Conservation (phyloP, 2,888 invertebrate genomes). For the Melieria omissa region DNA sequence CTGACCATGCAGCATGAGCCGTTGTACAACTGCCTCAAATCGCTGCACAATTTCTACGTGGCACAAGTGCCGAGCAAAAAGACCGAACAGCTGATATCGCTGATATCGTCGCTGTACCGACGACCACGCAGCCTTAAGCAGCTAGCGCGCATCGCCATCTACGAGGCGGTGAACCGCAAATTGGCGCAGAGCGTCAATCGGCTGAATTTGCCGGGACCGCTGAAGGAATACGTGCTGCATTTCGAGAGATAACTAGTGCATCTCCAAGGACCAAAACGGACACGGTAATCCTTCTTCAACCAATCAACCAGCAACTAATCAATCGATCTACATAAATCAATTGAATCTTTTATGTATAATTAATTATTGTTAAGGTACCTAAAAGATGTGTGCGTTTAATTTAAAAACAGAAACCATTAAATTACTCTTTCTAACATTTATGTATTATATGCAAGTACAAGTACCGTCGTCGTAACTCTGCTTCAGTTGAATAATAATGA, state of each 20-base stretch:
- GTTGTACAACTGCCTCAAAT: conserved; percentile 76
- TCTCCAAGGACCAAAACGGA: conserved; percentile 13
- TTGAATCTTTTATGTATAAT: conserved; percentile 15
- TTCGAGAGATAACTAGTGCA: conserved; percentile 69
- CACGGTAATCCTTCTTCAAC: not conserved
- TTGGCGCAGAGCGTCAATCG: conserved; percentile 75
- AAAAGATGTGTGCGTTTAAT: too few relatives aligned
- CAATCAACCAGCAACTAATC: conserved; percentile 10
- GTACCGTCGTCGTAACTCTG: too few relatives aligned
- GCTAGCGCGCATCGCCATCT: conserved; percentile 76
- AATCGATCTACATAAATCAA: conserved; percentile 30
- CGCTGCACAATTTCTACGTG: conserved; percentile 73
- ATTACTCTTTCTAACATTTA: too few relatives aligned
- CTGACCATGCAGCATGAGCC: conserved; percentile 76
- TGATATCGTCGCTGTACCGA: conserved; percentile 74
- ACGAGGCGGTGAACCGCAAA: conserved; percentile 73
- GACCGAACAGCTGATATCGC: conserved; percentile 72
- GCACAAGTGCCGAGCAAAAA: conserved; percentile 74
- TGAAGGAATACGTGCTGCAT: conserved; percentile 77
- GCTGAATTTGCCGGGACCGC: conserved; percentile 74
- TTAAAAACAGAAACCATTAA: too few relatives aligned
- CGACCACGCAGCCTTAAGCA: conserved; percentile 79
- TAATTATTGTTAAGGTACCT: conserved; percentile 5
- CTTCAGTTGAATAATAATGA: too few relatives aligned
- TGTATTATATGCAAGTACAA: too few relatives aligned